These are phyloP conservation scores for Helicorthomorpha holstii DNA, from an alignment of 1,140 invertebrate genomes.

Conservation along the genomic window DNA sequence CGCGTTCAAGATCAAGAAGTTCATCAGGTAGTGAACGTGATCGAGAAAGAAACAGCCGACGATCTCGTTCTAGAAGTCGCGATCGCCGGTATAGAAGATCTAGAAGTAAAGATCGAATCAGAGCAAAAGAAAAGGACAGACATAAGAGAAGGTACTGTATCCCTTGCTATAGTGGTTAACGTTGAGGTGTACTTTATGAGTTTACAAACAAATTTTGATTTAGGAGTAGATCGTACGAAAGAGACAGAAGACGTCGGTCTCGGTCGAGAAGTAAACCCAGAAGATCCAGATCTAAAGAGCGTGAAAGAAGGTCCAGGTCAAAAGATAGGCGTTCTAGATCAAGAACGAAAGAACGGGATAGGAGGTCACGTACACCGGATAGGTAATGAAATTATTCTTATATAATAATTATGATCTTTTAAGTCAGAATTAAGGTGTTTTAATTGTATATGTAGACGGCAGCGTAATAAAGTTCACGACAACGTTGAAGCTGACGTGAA, in stretches of 20 bases:
- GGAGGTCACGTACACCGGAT: too few relatives aligned
- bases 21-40: constrained; percentile 8
- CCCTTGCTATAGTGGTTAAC: background rate
- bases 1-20: constrained; percentile 14
- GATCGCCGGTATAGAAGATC: constrained; percentile 9
- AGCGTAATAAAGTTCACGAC: background rate
- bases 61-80: constrained; percentile 10
- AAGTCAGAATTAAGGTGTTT: too few relatives aligned
- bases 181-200: constrained; percentile 13
- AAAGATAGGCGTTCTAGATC: background rate
- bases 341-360: too few relatives aligned
- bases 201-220: constrained; percentile 7
- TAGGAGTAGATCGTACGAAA: constrained; percentile 11
- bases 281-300: background rate
- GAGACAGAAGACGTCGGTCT: constrained; percentile 13
- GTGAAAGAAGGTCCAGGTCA: background rate
- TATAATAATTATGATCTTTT: too few relatives aligned
- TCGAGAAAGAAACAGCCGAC: background rate
- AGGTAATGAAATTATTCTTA: too few relatives aligned
- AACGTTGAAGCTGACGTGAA: background rate
- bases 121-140: constrained; percentile 14
- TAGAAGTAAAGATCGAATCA: constrained; percentile 7
- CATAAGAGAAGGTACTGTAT: too few relatives aligned
- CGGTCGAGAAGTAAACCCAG: background rate
- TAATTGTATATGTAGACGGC: too few relatives aligned